Base-by-base conservation (phyloP, 2,888 invertebrate genomes). In the Drosophila aldrichi region DNA sequence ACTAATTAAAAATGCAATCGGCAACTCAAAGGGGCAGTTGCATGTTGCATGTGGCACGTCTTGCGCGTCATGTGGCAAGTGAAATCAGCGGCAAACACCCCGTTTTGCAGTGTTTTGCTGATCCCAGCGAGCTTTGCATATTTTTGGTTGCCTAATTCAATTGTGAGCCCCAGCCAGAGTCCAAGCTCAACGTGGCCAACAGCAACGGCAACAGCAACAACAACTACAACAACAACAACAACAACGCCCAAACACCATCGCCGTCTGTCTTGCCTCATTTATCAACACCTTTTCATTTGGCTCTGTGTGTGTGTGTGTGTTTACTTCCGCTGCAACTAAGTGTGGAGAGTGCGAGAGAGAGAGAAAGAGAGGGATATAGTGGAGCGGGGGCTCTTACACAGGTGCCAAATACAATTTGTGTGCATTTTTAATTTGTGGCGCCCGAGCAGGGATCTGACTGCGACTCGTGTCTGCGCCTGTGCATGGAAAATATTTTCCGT, bases 341-440 rank as follows among this genome's bases (percentile, higher is more conserved):
- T 44, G 51, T 12, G 10, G 20, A 22, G 20, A 22, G 20, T 22
- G 1, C 20, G 20, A 36, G 61, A 49, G 44, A 25, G 49, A 32
- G 55, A 52, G 36, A 36, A 10, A 3, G 43, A 44, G 49, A 18
- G 46, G 8, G 59, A 52, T 38, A n/a, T 48, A 34, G 56, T 22
- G 29, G 25, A 51, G 40, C 52, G 38, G 38, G 56, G 57, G 54
- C 51, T 56, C 25, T 38, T 48, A 58, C 70, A 68, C 79, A 85
- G 89, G 89, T 85, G 89, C 88, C 89, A 85, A 81, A 81, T 82
- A 86, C 86, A 88, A 88, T 89, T 89, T 86, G 88, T 89, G 90
- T 89, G 88, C 82, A 89, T 88, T 89, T 88, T 88, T 79, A 89
- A 89, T 89, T 82, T 74, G 60, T 76, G 79, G 75, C 57, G 67